A percentile compares a stretch with the other conserved stretches of the same genome.
Evolutionary conservation across 1,140 invertebrate genomes (phyloP).

Genomic region (Brachionus asplanchnoidis): DNA sequence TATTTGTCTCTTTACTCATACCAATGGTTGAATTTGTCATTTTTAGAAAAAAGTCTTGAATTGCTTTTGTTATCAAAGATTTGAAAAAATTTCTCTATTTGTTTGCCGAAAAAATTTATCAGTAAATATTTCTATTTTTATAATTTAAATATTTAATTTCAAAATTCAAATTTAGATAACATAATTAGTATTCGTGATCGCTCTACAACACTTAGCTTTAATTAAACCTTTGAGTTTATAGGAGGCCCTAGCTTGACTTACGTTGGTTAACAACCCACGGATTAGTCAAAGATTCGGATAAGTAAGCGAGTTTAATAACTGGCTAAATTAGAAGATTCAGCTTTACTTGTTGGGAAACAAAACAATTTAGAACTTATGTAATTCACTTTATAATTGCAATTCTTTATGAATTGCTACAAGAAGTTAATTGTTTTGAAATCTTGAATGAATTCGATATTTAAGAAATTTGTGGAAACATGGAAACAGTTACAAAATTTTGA

Average conservation of each 20-base stretch:
- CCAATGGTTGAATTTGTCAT: neutral
- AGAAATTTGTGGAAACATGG: neutral
- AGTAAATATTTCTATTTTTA: conserved; percentile 26
- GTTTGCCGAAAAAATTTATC: neutral
- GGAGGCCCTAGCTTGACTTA: neutral
- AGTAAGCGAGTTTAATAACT: neutral
- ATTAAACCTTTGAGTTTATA: neutral
- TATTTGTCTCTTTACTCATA: neutral
- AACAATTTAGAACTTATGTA: neutral
- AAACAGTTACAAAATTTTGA: neutral
- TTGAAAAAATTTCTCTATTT: neutral
- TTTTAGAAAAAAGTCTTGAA: neutral
- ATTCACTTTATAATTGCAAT: neutral
- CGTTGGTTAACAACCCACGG: neutral
- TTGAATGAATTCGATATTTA: neutral
- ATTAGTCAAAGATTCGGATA: neutral
- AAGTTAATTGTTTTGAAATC: neutral
- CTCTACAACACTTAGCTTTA: neutral
- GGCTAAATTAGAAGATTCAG: neutral
- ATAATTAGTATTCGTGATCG: neutral
- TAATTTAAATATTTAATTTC: conserved; percentile 18
- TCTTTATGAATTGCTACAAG: neutral
- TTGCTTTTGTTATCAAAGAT: neutral
- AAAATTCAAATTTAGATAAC: conserved; percentile 32
- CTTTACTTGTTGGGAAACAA: neutral